Evolutionary conservation across 2,888 invertebrate species (phyloP).

Genomic region (Drosophila siamana): DNA sequence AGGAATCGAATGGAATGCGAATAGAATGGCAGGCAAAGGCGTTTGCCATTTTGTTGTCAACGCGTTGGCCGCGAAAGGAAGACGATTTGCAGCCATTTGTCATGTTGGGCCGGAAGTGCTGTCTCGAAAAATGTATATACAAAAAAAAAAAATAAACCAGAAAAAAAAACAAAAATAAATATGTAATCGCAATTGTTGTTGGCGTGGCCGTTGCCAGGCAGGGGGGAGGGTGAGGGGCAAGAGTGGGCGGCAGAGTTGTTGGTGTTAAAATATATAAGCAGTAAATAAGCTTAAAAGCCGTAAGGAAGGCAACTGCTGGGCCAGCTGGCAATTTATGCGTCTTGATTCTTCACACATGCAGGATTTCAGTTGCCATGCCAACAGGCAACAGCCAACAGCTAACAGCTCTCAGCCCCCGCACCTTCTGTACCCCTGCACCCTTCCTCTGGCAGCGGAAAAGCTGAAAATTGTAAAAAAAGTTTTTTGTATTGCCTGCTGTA

Average conservation of each 20-base stretch:
- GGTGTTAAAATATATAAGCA: constrained; percentile 79
- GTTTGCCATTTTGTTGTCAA: constrained; percentile 70
- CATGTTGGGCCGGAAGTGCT: constrained; percentile 70
- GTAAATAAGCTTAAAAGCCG: constrained; percentile 79
- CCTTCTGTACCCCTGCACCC: neutral
- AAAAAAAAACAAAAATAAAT: constrained; percentile 28
- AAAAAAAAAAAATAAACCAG: constrained; percentile 7
- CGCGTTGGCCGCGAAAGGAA: constrained; percentile 76
- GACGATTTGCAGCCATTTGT: constrained; percentile 82
- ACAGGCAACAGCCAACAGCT: too few relatives aligned
- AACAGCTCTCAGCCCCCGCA: neutral
- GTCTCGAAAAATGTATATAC: constrained; percentile 50
- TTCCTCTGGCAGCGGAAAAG: constrained; percentile 8
- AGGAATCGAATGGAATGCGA: neutral
- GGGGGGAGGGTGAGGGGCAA: neutral
- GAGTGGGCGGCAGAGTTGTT: too few relatives aligned
- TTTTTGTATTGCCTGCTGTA: constrained; percentile 66
- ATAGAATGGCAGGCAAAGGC: neutral
- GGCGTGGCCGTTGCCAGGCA: constrained; percentile 16
- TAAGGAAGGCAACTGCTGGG: constrained; percentile 52
- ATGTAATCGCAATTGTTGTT: constrained; percentile 67
- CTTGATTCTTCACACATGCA: constrained; percentile 77
- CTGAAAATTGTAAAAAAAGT: constrained; percentile 43
- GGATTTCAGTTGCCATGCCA: constrained; percentile 45
- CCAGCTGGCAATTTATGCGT: constrained; percentile 70